Conservation (phyloP, 1,140 invertebrate species). For the Kradibia gibbosae region DNA sequence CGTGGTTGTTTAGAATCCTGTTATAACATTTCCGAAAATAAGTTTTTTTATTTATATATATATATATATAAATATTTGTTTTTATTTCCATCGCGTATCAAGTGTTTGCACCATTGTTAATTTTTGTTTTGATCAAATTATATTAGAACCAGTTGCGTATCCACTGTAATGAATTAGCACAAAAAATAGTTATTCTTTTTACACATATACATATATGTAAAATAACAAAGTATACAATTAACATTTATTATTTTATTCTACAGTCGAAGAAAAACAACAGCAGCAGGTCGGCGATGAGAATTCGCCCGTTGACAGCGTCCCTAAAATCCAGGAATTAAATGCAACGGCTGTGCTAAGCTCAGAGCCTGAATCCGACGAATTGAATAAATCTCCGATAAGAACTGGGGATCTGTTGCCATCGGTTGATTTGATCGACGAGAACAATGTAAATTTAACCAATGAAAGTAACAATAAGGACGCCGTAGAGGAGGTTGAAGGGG, state of each 20-base stretch:
- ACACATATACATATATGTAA: too few species aligned
- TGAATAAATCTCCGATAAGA: neutral
- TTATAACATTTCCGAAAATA: too few species aligned
- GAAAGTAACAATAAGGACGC: neutral
- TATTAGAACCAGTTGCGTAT: too few species aligned
- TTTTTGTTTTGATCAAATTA: too few species aligned
- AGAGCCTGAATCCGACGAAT: neutral
- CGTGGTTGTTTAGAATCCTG: too few species aligned
- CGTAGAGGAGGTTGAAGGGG: neutral
- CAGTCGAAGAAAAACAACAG: neutral
- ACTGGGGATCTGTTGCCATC: neutral
- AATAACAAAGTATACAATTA: too few species aligned
- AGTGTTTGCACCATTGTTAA: too few species aligned
- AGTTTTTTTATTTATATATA: too few species aligned
- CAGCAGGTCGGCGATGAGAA: neutral
- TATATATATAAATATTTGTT: too few species aligned
- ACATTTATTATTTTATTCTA: neutral
- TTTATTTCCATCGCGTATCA: too few species aligned
- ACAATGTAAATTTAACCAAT: neutral
- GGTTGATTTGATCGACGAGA: neutral
- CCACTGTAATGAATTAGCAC: too few species aligned
- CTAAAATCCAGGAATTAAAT: constrained; percentile 1
- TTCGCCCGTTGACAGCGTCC: neutral
- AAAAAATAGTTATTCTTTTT: too few species aligned
- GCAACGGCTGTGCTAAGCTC: neutral